phyloP scores from a whole-genome alignment of 2,113 vertebrate genomes.

The Vicugna pacos region DNA sequence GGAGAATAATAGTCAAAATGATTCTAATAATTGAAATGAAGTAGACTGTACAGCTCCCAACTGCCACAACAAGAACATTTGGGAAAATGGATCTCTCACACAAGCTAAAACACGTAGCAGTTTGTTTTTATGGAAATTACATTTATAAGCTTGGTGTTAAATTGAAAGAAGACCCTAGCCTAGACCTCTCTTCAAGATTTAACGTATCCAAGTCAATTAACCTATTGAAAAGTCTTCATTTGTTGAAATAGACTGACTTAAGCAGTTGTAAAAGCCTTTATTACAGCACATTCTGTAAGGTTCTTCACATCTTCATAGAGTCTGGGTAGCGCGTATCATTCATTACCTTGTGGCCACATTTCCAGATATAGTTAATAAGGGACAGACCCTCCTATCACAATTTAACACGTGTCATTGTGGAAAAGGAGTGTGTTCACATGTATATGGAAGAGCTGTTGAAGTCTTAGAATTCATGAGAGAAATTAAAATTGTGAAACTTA shows the following conservation, averaged over 20 bases:
- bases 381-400: neutral
- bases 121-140: conserved; percentile 48
- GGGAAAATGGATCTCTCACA: conserved; percentile 26
- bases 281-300: neutral
- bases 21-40: conserved; percentile 77
- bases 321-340: neutral
- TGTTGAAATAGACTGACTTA: conserved; percentile 26
- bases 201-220: neutral
- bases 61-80: conserved; percentile 44
- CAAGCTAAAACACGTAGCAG: neutral
- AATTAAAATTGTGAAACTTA: neutral
- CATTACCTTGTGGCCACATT: neutral
- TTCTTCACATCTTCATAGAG: neutral
- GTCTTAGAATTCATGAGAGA: neutral
- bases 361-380: neutral
- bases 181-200: neutral
- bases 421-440: neutral
- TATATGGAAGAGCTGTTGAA: neutral
- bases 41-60: conserved; percentile 34
- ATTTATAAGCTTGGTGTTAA: neutral
- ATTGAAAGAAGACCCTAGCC: neutral
- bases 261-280: neutral
- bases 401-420: neutral
- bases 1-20: conserved; percentile 55
- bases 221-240: neutral